phyloP scores from a whole-genome alignment of 2,797 vertebrate genomes.

The Dromococcyx pavoninus region DNA sequence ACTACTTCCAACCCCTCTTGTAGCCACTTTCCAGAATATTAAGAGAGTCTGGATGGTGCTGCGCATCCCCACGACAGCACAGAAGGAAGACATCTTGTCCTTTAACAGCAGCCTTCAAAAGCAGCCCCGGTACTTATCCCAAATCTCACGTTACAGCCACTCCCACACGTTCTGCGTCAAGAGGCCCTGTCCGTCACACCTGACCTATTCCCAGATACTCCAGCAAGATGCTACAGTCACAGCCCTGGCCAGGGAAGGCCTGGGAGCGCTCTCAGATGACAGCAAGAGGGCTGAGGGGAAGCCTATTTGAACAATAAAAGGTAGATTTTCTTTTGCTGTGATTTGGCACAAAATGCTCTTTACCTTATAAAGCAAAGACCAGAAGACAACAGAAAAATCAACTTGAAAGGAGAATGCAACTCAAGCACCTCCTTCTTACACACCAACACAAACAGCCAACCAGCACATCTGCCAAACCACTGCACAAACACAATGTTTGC shows the following conservation, averaged over 20 bases:
- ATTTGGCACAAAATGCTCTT: neutral
- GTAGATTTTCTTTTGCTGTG: accelerated
- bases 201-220: conserved; percentile 58
- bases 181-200: conserved; percentile 57
- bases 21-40: neutral
- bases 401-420: neutral
- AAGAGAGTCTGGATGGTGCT: neutral
- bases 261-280: neutral
- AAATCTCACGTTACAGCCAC: conserved; percentile 64
- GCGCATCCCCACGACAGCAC: neutral
- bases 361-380: neutral
- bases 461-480: neutral
- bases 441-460: accelerated
- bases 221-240: conserved; percentile 35
- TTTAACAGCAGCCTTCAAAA: conserved; percentile 6
- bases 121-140: conserved; percentile 16
- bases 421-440: neutral
- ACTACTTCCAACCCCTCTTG: neutral
- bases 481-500: neutral
- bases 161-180: conserved; percentile 50
- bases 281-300: neutral
- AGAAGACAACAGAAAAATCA: neutral
- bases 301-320: neutral
- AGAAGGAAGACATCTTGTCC: conserved; percentile 48
- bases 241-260: neutral